Evolutionary conservation across 2,797 vertebrate species (phyloP), one percentile per base, ranked within the genome.

Genomic region (Peromyscus attwateri): DNA sequence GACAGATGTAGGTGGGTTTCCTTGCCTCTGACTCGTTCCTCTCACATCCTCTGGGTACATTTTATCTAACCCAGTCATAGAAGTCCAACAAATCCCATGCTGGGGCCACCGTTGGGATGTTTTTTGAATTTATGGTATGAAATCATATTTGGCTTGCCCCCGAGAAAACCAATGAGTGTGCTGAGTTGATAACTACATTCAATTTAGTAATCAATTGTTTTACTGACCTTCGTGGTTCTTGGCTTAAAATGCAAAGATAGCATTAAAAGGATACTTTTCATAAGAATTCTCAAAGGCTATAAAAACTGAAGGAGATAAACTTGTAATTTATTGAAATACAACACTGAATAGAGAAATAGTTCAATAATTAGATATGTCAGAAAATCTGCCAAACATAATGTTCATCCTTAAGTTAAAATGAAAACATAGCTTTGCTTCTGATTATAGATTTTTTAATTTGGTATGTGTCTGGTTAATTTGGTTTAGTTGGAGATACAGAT

Each of bases 311-410:
- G 75, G 71, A 92, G 64, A 94, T 94, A 88, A 96, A 92, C 90
- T 37, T 87, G 70, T n/a, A 79, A 52, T 79, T 83, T 76, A 89
- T 52, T 70, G 91, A 97, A 94, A 37, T 62, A 31, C 19, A 85
- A 80, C 7, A 71, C 0, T 87, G 80, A 96, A 87, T 57, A 21
- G 79, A 89, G 96, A 95, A 34, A 85, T 79, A 96, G 95, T 66
- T 95, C 95, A 91, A 94, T 89, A 97, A 83, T 37, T 25, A 91
- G 43, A 89, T 96, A 46, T 92, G 64, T 66, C 95, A 83, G 82
- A 91, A 96, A 97, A 87, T 92, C 23, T 87, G 70, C 73, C 79
- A 96, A 94, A 94, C 13, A 84, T 34, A 95, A 82, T 95, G 87
- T 94, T 60, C n/a, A 62, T 83, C 49, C 13, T 82, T 76, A 87